Percentiles rank a stretch among this genome's conserved stretches.
phyloP scores from a whole-genome alignment of 2,888 invertebrate species.

The Hypomecis punctinalis region DNA sequence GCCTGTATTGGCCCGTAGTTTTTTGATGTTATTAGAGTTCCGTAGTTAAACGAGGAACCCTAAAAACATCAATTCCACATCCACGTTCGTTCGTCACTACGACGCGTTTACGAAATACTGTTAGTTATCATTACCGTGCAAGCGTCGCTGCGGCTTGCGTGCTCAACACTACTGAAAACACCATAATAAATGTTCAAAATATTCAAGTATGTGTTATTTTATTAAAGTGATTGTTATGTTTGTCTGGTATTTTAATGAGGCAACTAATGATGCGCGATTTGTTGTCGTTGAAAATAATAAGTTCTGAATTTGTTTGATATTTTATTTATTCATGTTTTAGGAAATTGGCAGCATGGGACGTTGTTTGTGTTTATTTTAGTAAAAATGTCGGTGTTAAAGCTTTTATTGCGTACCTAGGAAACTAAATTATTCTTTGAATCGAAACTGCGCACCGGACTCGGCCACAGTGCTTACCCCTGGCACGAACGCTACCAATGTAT shows the following conservation, averaged over 20 bases:
- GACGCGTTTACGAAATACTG: too few relatives aligned
- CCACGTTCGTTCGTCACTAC: too few relatives aligned
- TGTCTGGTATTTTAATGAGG: conserved; percentile 39
- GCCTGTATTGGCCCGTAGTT: too few relatives aligned
- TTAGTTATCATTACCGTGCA: too few relatives aligned
- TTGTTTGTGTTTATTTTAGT: conserved; percentile 32
- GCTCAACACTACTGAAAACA: conserved; percentile 44
- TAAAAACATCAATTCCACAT: too few relatives aligned
- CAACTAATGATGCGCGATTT: conserved; percentile 22
- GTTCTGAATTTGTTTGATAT: conserved; percentile 20
- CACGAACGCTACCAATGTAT: too few relatives aligned
- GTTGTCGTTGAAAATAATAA: conserved; percentile 28
- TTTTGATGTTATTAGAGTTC: too few relatives aligned
- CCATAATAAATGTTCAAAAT: conserved; percentile 43
- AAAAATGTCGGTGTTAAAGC: conserved; percentile 34
- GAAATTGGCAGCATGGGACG: conserved; percentile 35
- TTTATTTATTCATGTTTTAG: conserved; percentile 39
- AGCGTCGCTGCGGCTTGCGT: conserved; percentile 36
- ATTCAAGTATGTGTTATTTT: conserved; percentile 35
- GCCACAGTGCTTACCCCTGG: too few relatives aligned
- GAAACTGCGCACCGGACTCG: background rate
- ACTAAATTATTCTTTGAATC: background rate
- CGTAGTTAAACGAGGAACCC: too few relatives aligned
- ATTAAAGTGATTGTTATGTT: conserved; percentile 39
- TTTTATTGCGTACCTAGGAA: conserved; percentile 25